Evolutionary conservation across 2,113 vertebrate genomes (phyloP), one percentile per base, ranked within the genome.

Genomic region (Amia ocellicauda): DNA sequence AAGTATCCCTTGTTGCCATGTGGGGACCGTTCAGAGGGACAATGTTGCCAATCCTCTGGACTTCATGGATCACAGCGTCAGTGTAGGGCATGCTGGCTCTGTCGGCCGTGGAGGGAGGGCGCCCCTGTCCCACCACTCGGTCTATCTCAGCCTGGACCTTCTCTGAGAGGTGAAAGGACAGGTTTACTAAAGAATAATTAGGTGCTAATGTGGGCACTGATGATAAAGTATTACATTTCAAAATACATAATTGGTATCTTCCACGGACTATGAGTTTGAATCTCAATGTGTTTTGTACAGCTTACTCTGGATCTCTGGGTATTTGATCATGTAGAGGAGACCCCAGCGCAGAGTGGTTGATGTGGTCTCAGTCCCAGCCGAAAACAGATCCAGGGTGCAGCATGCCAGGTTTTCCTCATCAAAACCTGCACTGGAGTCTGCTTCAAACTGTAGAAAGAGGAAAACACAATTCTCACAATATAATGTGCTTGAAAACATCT

Each of bases 301-400:
- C 82, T 67, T 51, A 84, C 82, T 80, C 76, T 85, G 89, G 62
- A 88, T 42, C 10, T 83, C 78, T 57, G 77, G 70, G 9, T 85
- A 59, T 31, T 87, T 79, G 51, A 85, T 69, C 87, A 89, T 74
- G 52, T 76, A 85, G 8, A 89, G 75, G 36, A 92, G 72, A 0
- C 76, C 85, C 86, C 90, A 89, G 63, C 62, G 72, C 50, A 91
- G 73, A 1, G 84, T 88, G 53, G 78, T 82, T 0, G 84, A 69
- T 0, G 73, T 90, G 31, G 83, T 88, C 69, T 88, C 81, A 0
- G 81, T 85, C 60, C 89, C 90, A 66, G 85, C 90, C 28, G 87
- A 58, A 78, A 90, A 79, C 28, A 92, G 81, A 53, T 88, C 84
- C 0, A 68, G 65, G 22, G 80, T 68, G 1, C 75, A 80, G 59